phyloP scores from a whole-genome alignment of 2,888 invertebrate species.

The Epinotia brunnichana region DNA sequence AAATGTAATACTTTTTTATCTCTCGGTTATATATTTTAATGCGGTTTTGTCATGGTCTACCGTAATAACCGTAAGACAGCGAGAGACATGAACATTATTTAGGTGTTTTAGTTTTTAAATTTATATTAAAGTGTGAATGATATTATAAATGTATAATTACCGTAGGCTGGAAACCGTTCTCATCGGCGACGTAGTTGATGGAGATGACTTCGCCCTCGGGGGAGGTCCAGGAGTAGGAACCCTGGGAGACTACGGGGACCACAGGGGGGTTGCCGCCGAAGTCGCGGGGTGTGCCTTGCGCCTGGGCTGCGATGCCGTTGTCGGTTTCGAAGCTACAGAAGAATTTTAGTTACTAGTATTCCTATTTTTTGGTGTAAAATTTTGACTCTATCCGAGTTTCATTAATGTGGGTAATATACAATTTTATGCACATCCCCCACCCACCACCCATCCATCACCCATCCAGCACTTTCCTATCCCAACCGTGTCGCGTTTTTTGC shows the following conservation, averaged over 20 bases:
- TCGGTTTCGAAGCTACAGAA: conserved; percentile 82
- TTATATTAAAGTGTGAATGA: neutral
- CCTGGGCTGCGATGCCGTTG: conserved; percentile 85
- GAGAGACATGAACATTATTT: neutral
- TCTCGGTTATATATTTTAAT: neutral
- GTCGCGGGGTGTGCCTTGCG: conserved; percentile 82
- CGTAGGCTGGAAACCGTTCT: conserved; percentile 86
- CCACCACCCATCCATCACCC: too few species aligned
- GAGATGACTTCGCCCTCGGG: conserved; percentile 85
- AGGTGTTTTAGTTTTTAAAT: neutral
- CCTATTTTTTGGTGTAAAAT: neutral
- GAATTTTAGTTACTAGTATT: conserved; percentile 4
- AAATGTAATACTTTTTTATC: neutral
- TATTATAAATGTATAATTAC: conserved; percentile 16
- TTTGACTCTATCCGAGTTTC: too few species aligned
- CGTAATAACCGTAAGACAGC: neutral
- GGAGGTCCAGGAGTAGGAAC: conserved; percentile 81
- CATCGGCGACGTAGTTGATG: conserved; percentile 86
- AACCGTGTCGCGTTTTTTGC: too few species aligned
- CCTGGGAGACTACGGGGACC: conserved; percentile 73
- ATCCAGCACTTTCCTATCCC: too few species aligned
- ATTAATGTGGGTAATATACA: too few species aligned
- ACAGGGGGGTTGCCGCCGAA: conserved; percentile 75
- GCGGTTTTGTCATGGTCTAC: neutral
- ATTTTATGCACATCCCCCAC: too few species aligned